Conservation (phyloP, 2,113 vertebrate species). For the Amphiprion ocellaris region DNA sequence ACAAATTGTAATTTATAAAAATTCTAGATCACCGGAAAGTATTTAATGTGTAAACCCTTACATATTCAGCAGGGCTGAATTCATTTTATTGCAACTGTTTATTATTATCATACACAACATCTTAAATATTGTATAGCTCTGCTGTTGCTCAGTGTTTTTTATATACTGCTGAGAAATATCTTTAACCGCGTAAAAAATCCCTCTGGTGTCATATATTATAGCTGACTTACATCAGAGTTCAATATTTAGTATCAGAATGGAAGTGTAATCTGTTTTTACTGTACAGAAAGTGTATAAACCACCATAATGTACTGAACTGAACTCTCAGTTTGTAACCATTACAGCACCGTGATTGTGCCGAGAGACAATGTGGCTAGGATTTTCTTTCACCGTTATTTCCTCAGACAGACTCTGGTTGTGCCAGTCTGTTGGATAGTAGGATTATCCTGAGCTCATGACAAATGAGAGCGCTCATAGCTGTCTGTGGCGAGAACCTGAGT, state of each 20-base stretch:
- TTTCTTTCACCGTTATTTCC: constrained; percentile 14
- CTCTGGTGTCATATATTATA: no score
- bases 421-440: constrained; percentile 4
- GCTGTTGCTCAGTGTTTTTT: neutral
- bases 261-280: neutral
- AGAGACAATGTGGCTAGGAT: neutral
- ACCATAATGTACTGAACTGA: neutral
- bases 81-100: neutral
- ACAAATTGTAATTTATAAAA: neutral
- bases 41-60: neutral
- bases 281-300: constrained; percentile 6
- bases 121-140: neutral
- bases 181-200: no score
- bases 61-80: neutral
- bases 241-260: neutral
- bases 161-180: no score
- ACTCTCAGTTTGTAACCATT: neutral
- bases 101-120: neutral
- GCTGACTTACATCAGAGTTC: neutral
- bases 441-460: constrained; percentile 52
- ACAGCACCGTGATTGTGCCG: neutral
- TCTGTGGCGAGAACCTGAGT: constrained; percentile 42
- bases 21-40: neutral
- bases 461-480: neutral
- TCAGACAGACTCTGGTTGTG: constrained; percentile 19